These are phyloP conservation scores for Amaurobius ferox DNA, from an alignment of 2,888 invertebrate genomes.

Conservation along the genomic window DNA sequence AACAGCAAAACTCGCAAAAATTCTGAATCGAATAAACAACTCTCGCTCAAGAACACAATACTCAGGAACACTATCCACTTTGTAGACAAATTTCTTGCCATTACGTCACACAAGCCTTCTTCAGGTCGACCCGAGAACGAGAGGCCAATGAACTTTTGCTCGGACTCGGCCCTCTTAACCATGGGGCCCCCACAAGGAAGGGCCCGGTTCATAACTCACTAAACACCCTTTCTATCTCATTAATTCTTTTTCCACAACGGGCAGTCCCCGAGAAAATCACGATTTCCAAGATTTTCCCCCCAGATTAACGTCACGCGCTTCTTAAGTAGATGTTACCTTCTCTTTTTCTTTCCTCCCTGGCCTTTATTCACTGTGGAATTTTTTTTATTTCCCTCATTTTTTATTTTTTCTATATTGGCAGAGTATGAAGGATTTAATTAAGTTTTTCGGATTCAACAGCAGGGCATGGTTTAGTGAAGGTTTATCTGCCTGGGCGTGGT, in stretches of 20 bases:
- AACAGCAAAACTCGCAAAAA: no score
- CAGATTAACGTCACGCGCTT: neutral
- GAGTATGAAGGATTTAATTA: neutral
- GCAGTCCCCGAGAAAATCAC: neutral
- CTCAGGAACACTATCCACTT: neutral
- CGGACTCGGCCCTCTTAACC: neutral
- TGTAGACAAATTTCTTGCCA: neutral
- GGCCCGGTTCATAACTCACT: constrained; percentile 8
- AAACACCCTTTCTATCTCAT: neutral
- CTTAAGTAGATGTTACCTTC: constrained; percentile 12
- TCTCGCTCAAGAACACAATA: neutral
- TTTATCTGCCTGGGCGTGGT: neutral
- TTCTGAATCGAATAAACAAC: no score
- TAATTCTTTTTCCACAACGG: neutral
- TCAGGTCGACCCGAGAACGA: neutral
- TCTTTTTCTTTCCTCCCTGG: neutral
- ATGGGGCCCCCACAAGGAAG: neutral
- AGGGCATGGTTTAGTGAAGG: no score
- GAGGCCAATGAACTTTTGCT: neutral
- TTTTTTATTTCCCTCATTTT: neutral
- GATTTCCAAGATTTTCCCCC: neutral
- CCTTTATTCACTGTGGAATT: no score
- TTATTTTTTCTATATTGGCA: neutral
- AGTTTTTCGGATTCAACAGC: neutral
- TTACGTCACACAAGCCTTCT: neutral